Conservation (phyloP, 1,140 invertebrate species). For the Drosophila bocqueti region DNA sequence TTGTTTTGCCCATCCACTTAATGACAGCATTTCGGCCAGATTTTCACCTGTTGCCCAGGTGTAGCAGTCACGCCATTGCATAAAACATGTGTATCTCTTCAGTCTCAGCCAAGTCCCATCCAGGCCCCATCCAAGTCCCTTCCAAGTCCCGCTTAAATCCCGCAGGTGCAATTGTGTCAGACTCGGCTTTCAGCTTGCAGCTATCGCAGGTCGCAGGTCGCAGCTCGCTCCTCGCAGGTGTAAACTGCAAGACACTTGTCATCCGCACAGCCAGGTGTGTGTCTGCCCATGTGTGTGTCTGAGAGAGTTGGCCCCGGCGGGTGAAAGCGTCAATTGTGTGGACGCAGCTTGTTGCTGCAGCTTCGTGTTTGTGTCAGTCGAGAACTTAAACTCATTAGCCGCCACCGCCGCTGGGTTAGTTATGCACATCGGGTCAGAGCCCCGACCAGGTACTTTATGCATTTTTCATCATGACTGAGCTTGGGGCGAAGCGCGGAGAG, state of each 20-base stretch:
- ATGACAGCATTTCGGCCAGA: constrained; percentile 38
- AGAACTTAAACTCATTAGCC: constrained; percentile 82
- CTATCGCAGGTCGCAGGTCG: not conserved
- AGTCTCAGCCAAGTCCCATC: constrained; percentile 9
- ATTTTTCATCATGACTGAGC: constrained; percentile 67
- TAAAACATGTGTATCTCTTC: constrained; percentile 26
- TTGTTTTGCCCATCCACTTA: constrained; percentile 27
- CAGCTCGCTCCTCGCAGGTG: constrained; percentile 24
- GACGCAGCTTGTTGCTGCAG: constrained; percentile 42
- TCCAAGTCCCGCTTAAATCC: constrained; percentile 31
- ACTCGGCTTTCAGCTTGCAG: constrained; percentile 26
- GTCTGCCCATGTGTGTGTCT: not conserved
- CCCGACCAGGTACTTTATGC: constrained; percentile 63
- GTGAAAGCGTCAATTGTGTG: constrained; percentile 71
- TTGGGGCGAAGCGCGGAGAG: not conserved
- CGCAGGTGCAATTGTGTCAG: constrained; percentile 53
- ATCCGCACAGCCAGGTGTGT: constrained; percentile 8
- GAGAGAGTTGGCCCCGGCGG: constrained; percentile 23
- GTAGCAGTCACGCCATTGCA: constrained; percentile 11
- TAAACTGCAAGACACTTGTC: constrained; percentile 52
- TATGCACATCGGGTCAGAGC: constrained; percentile 57
- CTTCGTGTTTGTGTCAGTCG: constrained; percentile 52
- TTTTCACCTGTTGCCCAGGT: constrained; percentile 27
- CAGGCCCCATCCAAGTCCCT: not conserved
- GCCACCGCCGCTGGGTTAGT: constrained; percentile 68